Base-by-base conservation (phyloP, 2,113 vertebrate genomes). In the Notarius quadriscutis region DNA sequence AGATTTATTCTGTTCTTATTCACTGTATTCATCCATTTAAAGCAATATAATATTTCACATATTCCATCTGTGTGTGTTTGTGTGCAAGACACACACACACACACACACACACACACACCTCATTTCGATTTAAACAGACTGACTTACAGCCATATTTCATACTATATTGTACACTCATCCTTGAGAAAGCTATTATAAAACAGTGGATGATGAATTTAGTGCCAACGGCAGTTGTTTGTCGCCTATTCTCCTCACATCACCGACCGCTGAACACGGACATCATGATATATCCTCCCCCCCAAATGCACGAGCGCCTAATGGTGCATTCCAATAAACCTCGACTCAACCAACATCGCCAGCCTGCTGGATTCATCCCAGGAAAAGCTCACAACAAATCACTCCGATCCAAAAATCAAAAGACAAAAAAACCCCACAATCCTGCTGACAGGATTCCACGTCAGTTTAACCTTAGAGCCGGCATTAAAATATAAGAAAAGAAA, bases 181-280 rank as follows among this genome's bases (percentile, higher is more conserved):
- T 92, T 87, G 88, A 92, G 87, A 91, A 90, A 88, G 81, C 91
- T 84, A 92, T 93, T 94, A 92, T 91, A 93, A 92, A 92, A 74
- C 80, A 89, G 62, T 88, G 87, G 88, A 92, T 93, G 92, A 94
- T 94, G 92, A 93, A 94, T 95, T 94, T 92, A 94, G 92, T 93
- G 88, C 90, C 91, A 71, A 71, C 82, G 88, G 85, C 84, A 89
- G 89, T 84, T 88, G 89, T 91, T 89, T 91, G 91, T 93, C 90
- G 91, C 92, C 90, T 88, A 92, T 94, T 93, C 91, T 92, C 92
- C 86, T 93, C 90, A 89, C 91, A 94, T 95, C 92, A 93, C 91
- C 60, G 84, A 86, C 90, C 91, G 90, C 92, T 93, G 92, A 93
- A 93, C 94, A 93, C 62, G 86, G 92, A 93, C 91, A 92, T 91